Percentiles rank a stretch among this genome's conserved stretches.
phyloP scores from a whole-genome alignment of 53 echinoderm and acorn worm genomes.

The Stichopus horrens region DNA sequence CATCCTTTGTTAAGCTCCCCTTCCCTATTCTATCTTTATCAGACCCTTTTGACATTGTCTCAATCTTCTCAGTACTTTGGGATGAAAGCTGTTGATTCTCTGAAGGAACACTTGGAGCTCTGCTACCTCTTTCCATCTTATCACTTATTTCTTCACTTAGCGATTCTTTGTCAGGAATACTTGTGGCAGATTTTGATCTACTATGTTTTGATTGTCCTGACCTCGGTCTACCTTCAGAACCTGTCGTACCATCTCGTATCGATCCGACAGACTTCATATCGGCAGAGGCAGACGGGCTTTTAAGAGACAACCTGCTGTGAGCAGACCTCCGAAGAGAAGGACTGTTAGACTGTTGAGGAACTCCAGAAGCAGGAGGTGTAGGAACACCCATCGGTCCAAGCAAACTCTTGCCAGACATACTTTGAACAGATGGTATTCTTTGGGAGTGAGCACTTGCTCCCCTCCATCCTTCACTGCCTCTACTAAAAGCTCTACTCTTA shows the following conservation, averaged over 20 bases:
- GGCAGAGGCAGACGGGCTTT: neutral
- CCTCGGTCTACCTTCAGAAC: neutral
- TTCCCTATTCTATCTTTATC: neutral
- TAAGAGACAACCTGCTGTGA: neutral
- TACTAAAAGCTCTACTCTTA: neutral
- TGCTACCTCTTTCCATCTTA: neutral
- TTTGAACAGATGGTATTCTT: neutral
- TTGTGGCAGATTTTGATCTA: conserved; percentile 24
- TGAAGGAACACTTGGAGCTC: neutral
- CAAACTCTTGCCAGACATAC: conserved; percentile 6
- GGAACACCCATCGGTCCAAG: neutral
- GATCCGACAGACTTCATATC: neutral
- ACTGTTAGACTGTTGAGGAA: neutral
- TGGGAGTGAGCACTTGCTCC: neutral
- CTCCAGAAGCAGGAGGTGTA: neutral
- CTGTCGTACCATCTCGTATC: neutral
- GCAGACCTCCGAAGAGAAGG: neutral
- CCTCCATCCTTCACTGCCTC: neutral
- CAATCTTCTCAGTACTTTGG: neutral
- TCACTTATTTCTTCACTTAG: neutral
- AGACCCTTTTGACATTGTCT: neutral
- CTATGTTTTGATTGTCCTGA: neutral
- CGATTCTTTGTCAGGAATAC: neutral
- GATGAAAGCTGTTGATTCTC: neutral
- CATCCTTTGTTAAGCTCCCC: neutral